Evolutionary conservation across 2,113 vertebrate genomes (phyloP).

Genomic region (Cyanistes caeruleus): DNA sequence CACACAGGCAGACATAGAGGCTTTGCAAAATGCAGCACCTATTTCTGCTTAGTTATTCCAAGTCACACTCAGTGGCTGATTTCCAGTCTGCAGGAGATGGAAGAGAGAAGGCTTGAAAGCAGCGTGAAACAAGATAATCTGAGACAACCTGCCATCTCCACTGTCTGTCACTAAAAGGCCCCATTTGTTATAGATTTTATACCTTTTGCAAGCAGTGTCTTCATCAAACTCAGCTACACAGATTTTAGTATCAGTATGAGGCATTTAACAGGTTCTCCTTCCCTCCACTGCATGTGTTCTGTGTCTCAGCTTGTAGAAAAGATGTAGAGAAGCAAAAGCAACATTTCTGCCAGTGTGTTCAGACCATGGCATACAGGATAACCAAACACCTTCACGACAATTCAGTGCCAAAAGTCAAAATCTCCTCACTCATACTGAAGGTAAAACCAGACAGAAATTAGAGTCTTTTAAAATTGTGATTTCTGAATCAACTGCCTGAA

Average conservation of each 20-base stretch:
- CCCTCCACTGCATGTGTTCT: neutral
- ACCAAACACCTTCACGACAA: neutral
- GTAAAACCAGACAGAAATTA: neutral
- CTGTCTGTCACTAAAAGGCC: neutral
- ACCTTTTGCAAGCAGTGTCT: neutral
- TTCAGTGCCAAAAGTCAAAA: neutral
- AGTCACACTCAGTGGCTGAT: neutral
- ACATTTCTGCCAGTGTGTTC: neutral
- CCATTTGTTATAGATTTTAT: neutral
- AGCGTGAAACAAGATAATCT: neutral
- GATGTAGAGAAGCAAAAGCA: neutral
- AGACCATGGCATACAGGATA: neutral
- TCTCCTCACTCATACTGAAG: neutral
- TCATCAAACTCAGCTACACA: neutral
- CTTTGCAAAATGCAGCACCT: neutral
- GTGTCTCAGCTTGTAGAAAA: neutral
- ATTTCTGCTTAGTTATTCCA: constrained; percentile 25
- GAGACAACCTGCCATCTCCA: neutral
- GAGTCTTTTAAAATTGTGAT: neutral
- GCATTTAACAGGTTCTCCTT: neutral
- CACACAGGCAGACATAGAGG: neutral
- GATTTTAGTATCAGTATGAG: neutral
- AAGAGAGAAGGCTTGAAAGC: constrained; percentile 8
- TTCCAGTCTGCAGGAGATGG: constrained; percentile 16
- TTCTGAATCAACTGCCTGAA: neutral